Evolutionary conservation across 37 sponge, comb jelly and placozoan genomes (phyloP).

Genomic region (Oopsacas minuta): DNA sequence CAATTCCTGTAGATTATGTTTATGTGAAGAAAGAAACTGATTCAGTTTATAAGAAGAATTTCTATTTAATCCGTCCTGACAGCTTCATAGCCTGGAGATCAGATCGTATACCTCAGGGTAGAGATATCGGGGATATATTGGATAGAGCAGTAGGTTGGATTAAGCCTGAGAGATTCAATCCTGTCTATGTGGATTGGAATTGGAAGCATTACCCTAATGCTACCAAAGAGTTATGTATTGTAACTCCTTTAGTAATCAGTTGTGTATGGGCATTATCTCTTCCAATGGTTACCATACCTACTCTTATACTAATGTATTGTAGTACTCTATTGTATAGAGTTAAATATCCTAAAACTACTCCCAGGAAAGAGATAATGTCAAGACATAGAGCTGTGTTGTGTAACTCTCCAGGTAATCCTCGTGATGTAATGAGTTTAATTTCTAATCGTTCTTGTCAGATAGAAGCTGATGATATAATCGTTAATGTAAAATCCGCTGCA

Average conservation of each 20-base stretch:
- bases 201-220: background rate
- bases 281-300: background rate
- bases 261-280: background rate
- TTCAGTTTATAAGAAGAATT: constrained; percentile 35
- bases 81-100: constrained; percentile 55
- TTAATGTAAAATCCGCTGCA: constrained; percentile 51
- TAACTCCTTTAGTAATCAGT: background rate
- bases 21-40: background rate
- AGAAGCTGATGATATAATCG: constrained; percentile 53
- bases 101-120: constrained; percentile 36
- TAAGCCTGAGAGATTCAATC: background rate
- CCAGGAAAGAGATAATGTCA: background rate
- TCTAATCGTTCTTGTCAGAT: constrained; percentile 20
- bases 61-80: constrained; percentile 63
- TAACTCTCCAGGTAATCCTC: constrained; percentile 20
- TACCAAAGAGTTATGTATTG: background rate
- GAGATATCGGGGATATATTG: background rate
- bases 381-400: background rate
- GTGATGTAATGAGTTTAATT: constrained; percentile 30
- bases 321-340: background rate
- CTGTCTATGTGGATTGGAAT: background rate
- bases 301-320: background rate
- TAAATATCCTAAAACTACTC: background rate
- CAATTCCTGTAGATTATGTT: background rate
- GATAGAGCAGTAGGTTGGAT: background rate